Base-by-base conservation (phyloP, 2,113 vertebrate genomes). In the Notothenia rossii region DNA sequence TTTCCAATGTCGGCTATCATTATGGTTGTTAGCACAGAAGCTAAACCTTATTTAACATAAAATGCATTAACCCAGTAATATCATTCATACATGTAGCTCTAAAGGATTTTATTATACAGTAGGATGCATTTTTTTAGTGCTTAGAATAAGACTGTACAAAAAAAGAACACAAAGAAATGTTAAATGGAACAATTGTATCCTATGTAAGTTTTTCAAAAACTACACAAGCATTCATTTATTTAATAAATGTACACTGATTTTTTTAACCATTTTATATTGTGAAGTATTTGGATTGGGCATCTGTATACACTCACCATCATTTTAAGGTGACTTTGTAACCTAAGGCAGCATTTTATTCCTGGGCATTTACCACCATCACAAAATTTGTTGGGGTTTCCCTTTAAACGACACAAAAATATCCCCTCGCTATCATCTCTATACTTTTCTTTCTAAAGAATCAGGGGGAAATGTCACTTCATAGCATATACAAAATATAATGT, bases 91-190 rank as follows among this genome's bases (percentile, higher is more conserved):
- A 20, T 85, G 76, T 50, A 86, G 63, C 79, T 75, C 67, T 86
- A 46, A 81, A 66, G 53, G 15, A 36, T 29, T 29, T 79, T 89
- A 84, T 89, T 84, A 88, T 83, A 90, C 91, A 93, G 92, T 29
- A 4, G 29, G 29, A 29, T 29, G 29, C 29, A 29, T 29, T 4
- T 29, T 29, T 29, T 29, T 29, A 29, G 29, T 29, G 29, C 29
- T 29, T 29, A 29, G 29, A 29, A 29, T 29, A 29, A 29, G 29
- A 29, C 65, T 91, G 87, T 91, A 92, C 83, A 87, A 78, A 62
- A 75, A 92, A 59, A 61, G 15, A 66, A 86, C 64, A 75, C 67
- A 88, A 73, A 18, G 9, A 75, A 29, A 29, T 29, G 13, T 59
- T 62, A 82, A 40, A 65, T 56, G 54, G 53, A 62, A 36, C 88